Conservation (phyloP, 2,797 vertebrate species). For the Anas flavirostris region DNA sequence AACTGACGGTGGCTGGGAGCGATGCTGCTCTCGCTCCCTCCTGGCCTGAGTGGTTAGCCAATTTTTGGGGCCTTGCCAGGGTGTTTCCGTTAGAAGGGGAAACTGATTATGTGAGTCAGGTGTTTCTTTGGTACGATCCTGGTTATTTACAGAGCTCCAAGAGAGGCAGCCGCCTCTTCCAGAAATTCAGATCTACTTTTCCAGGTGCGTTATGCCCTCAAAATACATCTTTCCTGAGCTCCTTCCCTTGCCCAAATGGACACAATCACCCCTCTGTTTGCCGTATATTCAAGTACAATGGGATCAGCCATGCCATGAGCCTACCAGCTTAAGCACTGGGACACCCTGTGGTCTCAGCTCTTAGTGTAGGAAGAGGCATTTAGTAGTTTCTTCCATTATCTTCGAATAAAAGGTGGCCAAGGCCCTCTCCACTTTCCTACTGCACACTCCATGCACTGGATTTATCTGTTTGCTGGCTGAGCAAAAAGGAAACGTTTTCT, state of each 20-base stretch:
- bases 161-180: neutral
- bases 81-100: constrained; percentile 1
- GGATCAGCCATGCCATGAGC: rapidly evolving
- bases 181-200: neutral
- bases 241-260: neutral
- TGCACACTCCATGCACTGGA: rapidly evolving
- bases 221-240: neutral
- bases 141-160: neutral
- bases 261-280: rapidly evolving
- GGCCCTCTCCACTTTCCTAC: neutral
- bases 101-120: neutral
- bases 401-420: neutral
- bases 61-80: neutral
- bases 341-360: too few species aligned
- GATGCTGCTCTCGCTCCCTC: neutral
- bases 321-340: neutral
- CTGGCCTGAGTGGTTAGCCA: neutral
- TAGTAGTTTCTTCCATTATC: neutral
- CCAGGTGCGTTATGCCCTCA: neutral
- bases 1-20: neutral
- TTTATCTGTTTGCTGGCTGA: neutral
- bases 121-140: neutral
- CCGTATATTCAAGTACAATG: rapidly evolving
- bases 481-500: neutral
- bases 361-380: neutral